These are phyloP conservation scores for Chionomys nivalis DNA, from an alignment of 2,113 vertebrate species.

Conservation along the genomic window DNA sequence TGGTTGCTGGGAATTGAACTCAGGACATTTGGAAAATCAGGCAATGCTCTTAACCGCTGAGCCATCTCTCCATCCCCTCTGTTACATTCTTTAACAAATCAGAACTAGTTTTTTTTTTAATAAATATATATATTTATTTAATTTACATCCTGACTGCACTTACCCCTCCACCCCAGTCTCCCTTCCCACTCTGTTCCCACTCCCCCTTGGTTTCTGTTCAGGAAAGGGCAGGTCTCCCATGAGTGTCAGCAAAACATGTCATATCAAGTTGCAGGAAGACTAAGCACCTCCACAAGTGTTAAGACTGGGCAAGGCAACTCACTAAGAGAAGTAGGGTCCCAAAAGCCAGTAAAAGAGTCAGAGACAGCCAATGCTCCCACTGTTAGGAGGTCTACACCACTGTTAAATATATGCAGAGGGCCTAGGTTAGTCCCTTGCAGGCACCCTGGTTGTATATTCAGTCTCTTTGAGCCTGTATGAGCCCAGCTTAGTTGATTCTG, in stretches of 20 bases:
- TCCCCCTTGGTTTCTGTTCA: too few relatives aligned
- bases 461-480: background rate
- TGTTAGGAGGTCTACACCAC: background rate
- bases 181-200: too few relatives aligned
- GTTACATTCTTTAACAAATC: conserved; percentile 47
- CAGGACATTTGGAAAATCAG: too few relatives aligned
- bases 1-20: too few relatives aligned
- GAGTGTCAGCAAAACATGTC: too few relatives aligned
- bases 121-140: background rate
- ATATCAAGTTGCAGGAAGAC: too few relatives aligned
- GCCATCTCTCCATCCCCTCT: background rate
- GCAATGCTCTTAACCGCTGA: too few relatives aligned
- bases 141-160: background rate
- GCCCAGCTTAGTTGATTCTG: background rate
- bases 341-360: too few relatives aligned
- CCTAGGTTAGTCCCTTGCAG: background rate
- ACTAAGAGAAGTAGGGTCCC: background rate
- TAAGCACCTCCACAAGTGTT: too few relatives aligned
- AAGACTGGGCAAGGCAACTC: too few relatives aligned
- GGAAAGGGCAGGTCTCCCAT: too few relatives aligned
- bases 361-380: background rate
- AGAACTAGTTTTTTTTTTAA: conserved; percentile 38
- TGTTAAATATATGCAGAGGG: background rate
- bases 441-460: background rate
- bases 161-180: too few relatives aligned